Conservation (phyloP, 1,140 invertebrate species). For the Zaprionus ghesquierei region DNA sequence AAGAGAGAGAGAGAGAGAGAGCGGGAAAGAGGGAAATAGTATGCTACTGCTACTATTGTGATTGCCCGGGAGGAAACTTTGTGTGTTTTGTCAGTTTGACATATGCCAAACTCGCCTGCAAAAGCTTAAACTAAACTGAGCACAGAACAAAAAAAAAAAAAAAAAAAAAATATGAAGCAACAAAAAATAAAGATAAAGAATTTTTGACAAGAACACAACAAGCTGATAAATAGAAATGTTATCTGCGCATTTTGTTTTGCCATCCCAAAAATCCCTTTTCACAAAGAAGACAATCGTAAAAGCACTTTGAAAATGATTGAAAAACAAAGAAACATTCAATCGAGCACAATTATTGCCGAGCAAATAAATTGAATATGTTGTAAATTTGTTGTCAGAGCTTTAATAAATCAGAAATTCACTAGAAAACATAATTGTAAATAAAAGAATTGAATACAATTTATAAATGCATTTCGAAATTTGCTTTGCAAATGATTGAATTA, state of each 20-base stretch:
- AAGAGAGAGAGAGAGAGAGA: not conserved
- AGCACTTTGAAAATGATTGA: not conserved
- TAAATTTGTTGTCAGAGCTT: too few relatives aligned
- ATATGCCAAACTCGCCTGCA: slow-evolving; percentile 23
- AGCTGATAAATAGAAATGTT: not conserved
- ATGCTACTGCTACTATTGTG: slow-evolving; percentile 12
- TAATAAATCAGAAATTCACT: too few relatives aligned
- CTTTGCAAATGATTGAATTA: too few relatives aligned
- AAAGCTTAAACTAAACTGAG: slow-evolving; percentile 4
- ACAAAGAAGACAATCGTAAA: too few relatives aligned
- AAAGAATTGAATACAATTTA: too few relatives aligned
- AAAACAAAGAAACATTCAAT: not conserved
- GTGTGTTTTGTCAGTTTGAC: slow-evolving; percentile 29
- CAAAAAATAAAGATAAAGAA: not conserved
- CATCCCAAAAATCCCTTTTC: not conserved
- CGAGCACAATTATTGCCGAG: too few relatives aligned
- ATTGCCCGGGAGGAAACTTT: slow-evolving; percentile 11
- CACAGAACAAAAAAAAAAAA: not conserved
- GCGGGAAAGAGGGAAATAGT: not conserved
- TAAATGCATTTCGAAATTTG: too few relatives aligned
- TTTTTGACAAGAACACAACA: not conserved
- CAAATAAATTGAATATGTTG: too few relatives aligned
- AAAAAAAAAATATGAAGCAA: not conserved
- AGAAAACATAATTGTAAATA: too few relatives aligned
- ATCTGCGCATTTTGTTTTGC: not conserved